phyloP scores from a whole-genome alignment of 2,797 vertebrate genomes.

The Calcarius lapponicus region DNA sequence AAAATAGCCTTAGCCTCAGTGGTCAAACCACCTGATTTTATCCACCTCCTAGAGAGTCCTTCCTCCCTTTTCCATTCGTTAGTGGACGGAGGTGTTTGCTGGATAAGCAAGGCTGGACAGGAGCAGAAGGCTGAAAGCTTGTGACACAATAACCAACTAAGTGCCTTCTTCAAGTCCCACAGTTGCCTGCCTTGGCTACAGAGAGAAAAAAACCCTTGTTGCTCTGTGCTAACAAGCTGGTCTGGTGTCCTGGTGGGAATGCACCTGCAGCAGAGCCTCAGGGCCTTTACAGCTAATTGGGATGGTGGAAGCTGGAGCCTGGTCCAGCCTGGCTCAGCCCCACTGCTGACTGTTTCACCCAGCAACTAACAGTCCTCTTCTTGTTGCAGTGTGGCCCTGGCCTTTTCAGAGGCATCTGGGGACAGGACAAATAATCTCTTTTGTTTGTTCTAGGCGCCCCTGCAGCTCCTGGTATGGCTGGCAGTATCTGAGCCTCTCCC shows the following conservation, averaged over 20 bases:
- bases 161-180: not conserved
- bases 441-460: not conserved
- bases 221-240: not conserved
- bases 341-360: not conserved
- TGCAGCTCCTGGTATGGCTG: not conserved
- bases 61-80: not conserved
- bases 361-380: not conserved
- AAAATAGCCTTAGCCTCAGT: not conserved
- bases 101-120: not conserved
- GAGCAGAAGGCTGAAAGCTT: not conserved
- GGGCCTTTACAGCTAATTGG: not conserved
- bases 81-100: not conserved
- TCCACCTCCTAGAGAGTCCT: not conserved
- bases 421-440: not conserved
- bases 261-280: not conserved
- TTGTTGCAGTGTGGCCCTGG: not conserved
- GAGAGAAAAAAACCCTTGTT: not conserved
- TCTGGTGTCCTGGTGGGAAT: not conserved
- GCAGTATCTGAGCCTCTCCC: not conserved
- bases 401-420: not conserved
- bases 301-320: not conserved
- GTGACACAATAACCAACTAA: not conserved
- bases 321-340: not conserved
- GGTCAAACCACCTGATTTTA: not conserved
- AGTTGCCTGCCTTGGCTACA: not conserved